phyloP scores from a whole-genome alignment of 1,140 invertebrate species.

The Andrena cerasifolii region DNA sequence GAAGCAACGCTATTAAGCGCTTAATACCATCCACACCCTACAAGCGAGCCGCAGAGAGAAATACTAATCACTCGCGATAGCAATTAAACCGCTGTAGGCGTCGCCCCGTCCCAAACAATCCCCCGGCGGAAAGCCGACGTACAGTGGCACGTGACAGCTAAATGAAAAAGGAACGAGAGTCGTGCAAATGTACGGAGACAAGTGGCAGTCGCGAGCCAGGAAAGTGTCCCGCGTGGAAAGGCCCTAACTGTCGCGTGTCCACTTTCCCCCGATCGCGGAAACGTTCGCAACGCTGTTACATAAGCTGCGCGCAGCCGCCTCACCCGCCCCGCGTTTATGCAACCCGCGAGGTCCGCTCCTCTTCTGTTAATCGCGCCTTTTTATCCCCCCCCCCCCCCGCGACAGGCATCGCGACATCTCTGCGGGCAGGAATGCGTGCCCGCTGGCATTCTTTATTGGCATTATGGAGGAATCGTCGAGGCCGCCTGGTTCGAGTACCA shows the following conservation, averaged over 20 bases:
- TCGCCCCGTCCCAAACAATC: too few species aligned
- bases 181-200: neutral
- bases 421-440: constrained; percentile 60
- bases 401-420: constrained; percentile 58
- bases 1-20: too few species aligned
- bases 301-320: constrained; percentile 61
- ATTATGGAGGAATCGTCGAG: constrained; percentile 63
- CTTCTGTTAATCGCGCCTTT: constrained; percentile 27
- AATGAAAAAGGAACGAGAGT: neutral
- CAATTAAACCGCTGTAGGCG: too few species aligned
- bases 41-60: too few species aligned
- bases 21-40: too few species aligned
- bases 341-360: neutral
- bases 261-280: constrained; percentile 28
- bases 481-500: constrained; percentile 69
- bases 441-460: constrained; percentile 62
- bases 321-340: constrained; percentile 59
- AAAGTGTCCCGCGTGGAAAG: neutral
- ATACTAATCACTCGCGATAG: too few species aligned
- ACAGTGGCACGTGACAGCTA: too few species aligned
- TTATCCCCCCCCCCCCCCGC: too few species aligned
- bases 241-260: neutral
- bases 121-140: too few species aligned
- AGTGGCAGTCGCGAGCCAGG: too few species aligned
- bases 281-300: constrained; percentile 58